Percentiles rank a stretch among this genome's conserved stretches.
phyloP scores from a whole-genome alignment of 2,888 invertebrate genomes.

The Pachymerium ferrugineum region DNA sequence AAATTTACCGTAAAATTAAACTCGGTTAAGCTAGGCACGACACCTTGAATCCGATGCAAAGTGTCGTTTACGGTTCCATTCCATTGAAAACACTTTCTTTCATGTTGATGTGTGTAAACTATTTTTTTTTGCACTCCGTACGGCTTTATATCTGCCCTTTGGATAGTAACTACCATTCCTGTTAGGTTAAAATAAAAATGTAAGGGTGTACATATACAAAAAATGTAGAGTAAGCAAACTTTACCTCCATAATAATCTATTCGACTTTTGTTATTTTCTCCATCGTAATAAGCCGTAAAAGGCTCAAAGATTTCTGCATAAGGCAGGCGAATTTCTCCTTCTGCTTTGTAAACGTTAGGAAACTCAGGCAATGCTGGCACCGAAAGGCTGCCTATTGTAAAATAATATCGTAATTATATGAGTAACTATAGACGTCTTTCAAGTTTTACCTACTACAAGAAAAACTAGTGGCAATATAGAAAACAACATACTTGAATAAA shows the following conservation, averaged over 20 bases:
- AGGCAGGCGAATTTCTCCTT: slow-evolving; percentile 75
- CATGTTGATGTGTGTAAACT: slow-evolving; percentile 76
- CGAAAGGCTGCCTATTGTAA: not conserved
- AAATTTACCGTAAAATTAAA: slow-evolving; percentile 57
- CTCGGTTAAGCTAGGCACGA: slow-evolving; percentile 70
- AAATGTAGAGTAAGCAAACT: no score
- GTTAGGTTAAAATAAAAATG: no score
- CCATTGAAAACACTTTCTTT: slow-evolving; percentile 71
- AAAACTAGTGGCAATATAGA: no score
- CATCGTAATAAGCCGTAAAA: slow-evolving; percentile 83
- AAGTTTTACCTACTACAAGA: no score
- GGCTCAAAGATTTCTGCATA: slow-evolving; percentile 92
- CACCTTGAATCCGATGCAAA: slow-evolving; percentile 66
- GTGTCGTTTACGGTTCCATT: slow-evolving; percentile 63
- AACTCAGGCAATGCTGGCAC: not conserved
- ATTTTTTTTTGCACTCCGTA: slow-evolving; percentile 74
- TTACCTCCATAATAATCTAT: slow-evolving; percentile 88
- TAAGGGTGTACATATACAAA: no score
- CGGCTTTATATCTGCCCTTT: slow-evolving; percentile 58
- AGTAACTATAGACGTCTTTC: not conserved
- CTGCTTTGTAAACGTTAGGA: slow-evolving; percentile 60
- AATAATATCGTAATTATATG: not conserved
- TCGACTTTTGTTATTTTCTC: slow-evolving; percentile 65
- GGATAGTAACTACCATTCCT: slow-evolving; percentile 86
- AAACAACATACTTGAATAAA: no score